Evolutionary conservation across 2,888 invertebrate genomes (phyloP), one percentile per base, ranked within the genome.

Genomic region (Thereva nobilitata): DNA sequence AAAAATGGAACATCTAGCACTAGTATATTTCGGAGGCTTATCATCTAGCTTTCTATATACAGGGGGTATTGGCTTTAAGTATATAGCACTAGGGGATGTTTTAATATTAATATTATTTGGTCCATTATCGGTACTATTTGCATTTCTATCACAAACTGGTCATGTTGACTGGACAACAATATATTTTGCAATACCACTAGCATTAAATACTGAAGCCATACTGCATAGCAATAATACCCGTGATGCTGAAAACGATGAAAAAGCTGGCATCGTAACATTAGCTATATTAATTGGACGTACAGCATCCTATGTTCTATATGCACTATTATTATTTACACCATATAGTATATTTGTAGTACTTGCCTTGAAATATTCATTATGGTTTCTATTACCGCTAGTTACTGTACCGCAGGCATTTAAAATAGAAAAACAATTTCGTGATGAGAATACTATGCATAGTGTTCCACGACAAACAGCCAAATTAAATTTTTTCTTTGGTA

Each of bases 31-130:
- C 82, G 96, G 97, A 66, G 97, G 97, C 1, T 80, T 97, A 64
- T 96, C 95, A 37, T 93, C 95, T 64, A 95, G 95, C 72, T 97
- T 97, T 81, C 84, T 97, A n/a, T 97, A 97, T 76, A 97, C 97
- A 1, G 97, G 97, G 67, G 97, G 97, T 55, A 92, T 96, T 73
- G 97, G 96, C 68, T 86, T 97, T 67, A 97, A 97, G 80, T 97
- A 97, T 77, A 95, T 97, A 74, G 97, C 95, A 3, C 83, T 97
- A 54, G 97, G 97, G 63, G 97, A 97, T 82, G 89, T 97, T 63
- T 83, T 96, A 71, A 91, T 97, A 74, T 86, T 97, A 75, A 88
- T 96, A 68, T 91, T 95, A 76, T 97, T 97, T 82, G 97, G 97
- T 2, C 97, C 97, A 5, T 89, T 97, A 34, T 92, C 94, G 34